Evolutionary conservation across 2,113 vertebrate genomes (phyloP).

Genomic region (Hippocampus zosterae): DNA sequence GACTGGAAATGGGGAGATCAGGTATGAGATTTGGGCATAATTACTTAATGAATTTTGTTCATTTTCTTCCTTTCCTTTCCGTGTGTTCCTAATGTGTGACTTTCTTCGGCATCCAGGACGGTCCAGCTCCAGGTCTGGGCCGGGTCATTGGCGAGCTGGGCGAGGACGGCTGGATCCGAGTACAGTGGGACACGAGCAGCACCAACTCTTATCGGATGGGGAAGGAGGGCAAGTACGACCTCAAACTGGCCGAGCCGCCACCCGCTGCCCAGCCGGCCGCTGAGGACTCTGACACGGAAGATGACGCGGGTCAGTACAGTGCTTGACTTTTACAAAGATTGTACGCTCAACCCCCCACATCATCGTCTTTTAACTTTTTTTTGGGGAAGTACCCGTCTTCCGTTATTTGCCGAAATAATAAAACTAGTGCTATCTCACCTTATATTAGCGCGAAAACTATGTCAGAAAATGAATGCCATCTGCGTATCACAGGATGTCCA

Average conservation of each 20-base stretch:
- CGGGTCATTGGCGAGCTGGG: slow-evolving; percentile 95
- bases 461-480: too few relatives aligned
- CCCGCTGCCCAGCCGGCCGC: slow-evolving; percentile 78
- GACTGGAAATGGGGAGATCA: slow-evolving; percentile 99
- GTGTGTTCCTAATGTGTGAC: neutral
- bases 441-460: too few relatives aligned
- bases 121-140: slow-evolving; percentile 92
- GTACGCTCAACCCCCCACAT: too few relatives aligned
- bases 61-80: neutral
- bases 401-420: too few relatives aligned
- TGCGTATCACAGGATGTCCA: too few relatives aligned
- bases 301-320: slow-evolving; percentile 82
- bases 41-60: neutral
- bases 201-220: slow-evolving; percentile 99
- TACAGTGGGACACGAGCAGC: slow-evolving; percentile 97
- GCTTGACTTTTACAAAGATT: neutral
- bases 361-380: too few relatives aligned
- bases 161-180: slow-evolving; percentile 97
- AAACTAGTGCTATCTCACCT: too few relatives aligned
- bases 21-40: slow-evolving; percentile 56
- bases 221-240: slow-evolving; percentile 96
- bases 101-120: slow-evolving; percentile 75
- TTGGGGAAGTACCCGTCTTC: too few relatives aligned
- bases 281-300: slow-evolving; percentile 94
- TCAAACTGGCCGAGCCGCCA: slow-evolving; percentile 89